Percentiles rank a stretch among this genome's conserved stretches.
Conservation (phyloP, 2,797 vertebrate species). For the Heliangelus exortis region DNA sequence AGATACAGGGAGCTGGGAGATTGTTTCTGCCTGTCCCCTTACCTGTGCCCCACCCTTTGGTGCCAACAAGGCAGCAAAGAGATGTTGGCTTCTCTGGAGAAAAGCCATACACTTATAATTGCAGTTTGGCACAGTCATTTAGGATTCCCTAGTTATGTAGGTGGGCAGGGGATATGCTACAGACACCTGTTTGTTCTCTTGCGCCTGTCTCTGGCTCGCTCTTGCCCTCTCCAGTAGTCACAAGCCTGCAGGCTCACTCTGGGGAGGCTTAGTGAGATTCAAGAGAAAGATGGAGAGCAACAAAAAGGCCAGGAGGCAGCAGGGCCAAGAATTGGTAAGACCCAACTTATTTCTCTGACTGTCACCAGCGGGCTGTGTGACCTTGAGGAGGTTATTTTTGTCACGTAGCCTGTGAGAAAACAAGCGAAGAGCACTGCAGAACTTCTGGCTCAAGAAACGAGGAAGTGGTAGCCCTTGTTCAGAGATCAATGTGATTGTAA, state of each 20-base stretch:
- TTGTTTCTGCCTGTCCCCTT: rapidly evolving
- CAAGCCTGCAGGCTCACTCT: background rate
- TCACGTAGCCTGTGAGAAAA: background rate
- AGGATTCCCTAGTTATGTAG: no score
- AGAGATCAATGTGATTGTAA: background rate
- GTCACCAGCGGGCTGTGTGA: background rate
- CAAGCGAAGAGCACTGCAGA: background rate
- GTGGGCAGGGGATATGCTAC: background rate
- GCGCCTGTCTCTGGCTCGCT: background rate
- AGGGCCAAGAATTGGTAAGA: background rate
- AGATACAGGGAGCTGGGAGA: rapidly evolving
- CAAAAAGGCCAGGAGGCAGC: background rate
- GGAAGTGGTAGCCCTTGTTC: background rate
- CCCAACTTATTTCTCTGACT: background rate
- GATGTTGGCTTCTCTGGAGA: no score
- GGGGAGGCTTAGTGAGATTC: background rate
- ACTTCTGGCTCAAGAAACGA: background rate
- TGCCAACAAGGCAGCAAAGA: background rate
- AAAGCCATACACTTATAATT: no score
- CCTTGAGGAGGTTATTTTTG: background rate
- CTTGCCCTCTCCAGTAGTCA: background rate
- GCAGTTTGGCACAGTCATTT: no score
- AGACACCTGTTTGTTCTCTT: background rate
- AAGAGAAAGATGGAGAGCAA: background rate
- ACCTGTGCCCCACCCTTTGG: rapidly evolving